phyloP scores from a whole-genome alignment of 2,888 invertebrate species.

The Zaprionus lineosus region DNA sequence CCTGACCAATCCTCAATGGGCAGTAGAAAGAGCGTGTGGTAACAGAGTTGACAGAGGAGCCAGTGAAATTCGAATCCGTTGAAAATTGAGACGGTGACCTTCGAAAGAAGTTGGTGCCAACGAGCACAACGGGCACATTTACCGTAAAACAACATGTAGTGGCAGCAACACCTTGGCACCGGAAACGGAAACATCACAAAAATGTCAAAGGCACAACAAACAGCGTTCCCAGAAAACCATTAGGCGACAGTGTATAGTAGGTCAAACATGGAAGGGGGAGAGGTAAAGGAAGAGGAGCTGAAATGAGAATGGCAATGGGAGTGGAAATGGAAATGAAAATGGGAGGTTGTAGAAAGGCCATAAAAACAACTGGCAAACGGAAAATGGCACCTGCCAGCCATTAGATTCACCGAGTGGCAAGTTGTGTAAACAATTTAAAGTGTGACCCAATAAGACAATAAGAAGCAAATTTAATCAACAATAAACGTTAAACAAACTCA shows the following conservation, averaged over 20 bases:
- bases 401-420: conserved; percentile 48
- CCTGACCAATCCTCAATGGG: conserved; percentile 6
- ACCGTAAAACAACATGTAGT: conserved; percentile 32
- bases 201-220: conserved; percentile 71
- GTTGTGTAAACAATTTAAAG: conserved; percentile 77
- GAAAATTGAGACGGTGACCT: conserved; percentile 57
- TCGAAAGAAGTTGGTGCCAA: conserved; percentile 40
- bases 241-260: conserved; percentile 62
- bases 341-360: no score
- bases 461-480: conserved; percentile 60
- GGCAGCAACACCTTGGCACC: conserved; percentile 52
- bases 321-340: no score
- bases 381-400: conserved; percentile 34
- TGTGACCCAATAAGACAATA: conserved; percentile 57
- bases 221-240: conserved; percentile 52
- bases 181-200: conserved; percentile 71
- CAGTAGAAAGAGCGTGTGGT: no score
- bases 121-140: conserved; percentile 16
- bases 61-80: conserved; percentile 31
- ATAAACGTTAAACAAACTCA: conserved; percentile 40
- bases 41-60: not conserved
- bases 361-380: conserved; percentile 25
- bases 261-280: no score
- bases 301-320: no score
- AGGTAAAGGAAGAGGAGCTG: no score